Evolutionary conservation across 2,888 invertebrate species (phyloP).

Genomic region (Subacronicta megacephala): DNA sequence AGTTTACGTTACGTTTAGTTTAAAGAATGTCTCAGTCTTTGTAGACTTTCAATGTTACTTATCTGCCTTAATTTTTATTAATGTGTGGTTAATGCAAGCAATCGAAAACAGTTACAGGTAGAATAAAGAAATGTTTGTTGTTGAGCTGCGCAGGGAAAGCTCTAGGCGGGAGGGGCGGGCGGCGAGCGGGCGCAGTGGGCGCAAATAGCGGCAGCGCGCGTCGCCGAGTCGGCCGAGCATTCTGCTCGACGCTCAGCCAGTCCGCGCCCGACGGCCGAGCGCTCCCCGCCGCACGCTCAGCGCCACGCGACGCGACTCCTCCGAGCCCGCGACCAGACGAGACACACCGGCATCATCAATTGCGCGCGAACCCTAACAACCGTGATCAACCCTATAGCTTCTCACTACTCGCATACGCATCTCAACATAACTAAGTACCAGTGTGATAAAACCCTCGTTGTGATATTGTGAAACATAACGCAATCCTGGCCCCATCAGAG

Average conservation of each 20-base stretch:
- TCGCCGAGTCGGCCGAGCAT: conserved; percentile 69
- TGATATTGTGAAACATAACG: conserved; percentile 58
- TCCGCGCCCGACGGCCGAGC: conserved; percentile 68
- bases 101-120: conserved; percentile 64
- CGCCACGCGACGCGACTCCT: conserved; percentile 25
- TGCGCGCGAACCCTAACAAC: conserved; percentile 54
- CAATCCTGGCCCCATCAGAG: conserved; percentile 64
- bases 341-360: conserved; percentile 50
- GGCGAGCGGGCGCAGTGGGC: conserved; percentile 80
- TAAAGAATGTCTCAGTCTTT: no score
- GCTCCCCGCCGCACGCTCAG: conserved; percentile 41
- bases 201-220: conserved; percentile 86
- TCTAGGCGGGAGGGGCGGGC: conserved; percentile 77
- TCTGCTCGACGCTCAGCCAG: conserved; percentile 62
- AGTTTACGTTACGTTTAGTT: no score
- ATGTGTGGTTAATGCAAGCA: conserved; percentile 24
- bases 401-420: conserved; percentile 9
- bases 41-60: no score
- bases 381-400: conserved; percentile 17
- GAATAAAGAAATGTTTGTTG: conserved; percentile 74
- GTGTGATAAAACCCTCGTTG: conserved; percentile 48
- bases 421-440: conserved; percentile 4
- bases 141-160: conserved; percentile 87
- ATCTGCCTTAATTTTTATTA: conserved; percentile 13
- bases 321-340: conserved; percentile 40